Percentiles rank a stretch among this genome's conserved stretches.
Evolutionary conservation across 2,888 invertebrate species (phyloP).

Genomic region (Plagodis pulveraria): DNA sequence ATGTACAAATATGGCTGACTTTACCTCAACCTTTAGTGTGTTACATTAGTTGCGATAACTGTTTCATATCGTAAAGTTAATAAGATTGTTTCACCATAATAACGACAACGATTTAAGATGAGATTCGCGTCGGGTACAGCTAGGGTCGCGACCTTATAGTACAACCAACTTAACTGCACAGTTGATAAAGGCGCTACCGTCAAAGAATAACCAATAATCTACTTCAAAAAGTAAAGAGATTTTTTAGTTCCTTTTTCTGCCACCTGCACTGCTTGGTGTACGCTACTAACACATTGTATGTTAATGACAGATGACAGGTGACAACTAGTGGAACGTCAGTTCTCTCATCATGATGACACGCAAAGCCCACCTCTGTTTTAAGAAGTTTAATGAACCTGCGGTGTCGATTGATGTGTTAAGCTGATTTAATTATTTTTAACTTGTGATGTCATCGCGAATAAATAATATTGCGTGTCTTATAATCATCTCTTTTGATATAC

Average conservation of each 20-base stretch:
- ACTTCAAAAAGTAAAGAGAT: background rate
- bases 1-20: slow-evolving; percentile 22
- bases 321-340: slow-evolving; percentile 54
- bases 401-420: slow-evolving; percentile 33
- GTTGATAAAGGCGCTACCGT: too few relatives aligned
- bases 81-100: slow-evolving; percentile 20
- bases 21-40: slow-evolving; percentile 6
- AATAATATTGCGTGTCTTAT: background rate
- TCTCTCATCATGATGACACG: slow-evolving; percentile 36
- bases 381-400: slow-evolving; percentile 36
- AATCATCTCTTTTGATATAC: background rate
- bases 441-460: slow-evolving; percentile 1
- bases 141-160: slow-evolving; percentile 54
- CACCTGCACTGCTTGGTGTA: background rate
- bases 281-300: slow-evolving; percentile 81
- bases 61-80: slow-evolving; percentile 23
- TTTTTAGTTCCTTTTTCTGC: too few relatives aligned
- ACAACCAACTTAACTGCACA: too few relatives aligned
- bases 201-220: too few relatives aligned
- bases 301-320: slow-evolving; percentile 57
- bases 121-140: slow-evolving; percentile 37
- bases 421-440: slow-evolving; percentile 34
- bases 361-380: slow-evolving; percentile 28
- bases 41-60: slow-evolving; percentile 1
- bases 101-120: slow-evolving; percentile 24